Evolutionary conservation across 2,888 invertebrate species (phyloP), one percentile per base, ranked within the genome.

Genomic region (Sthenelais limicola): DNA sequence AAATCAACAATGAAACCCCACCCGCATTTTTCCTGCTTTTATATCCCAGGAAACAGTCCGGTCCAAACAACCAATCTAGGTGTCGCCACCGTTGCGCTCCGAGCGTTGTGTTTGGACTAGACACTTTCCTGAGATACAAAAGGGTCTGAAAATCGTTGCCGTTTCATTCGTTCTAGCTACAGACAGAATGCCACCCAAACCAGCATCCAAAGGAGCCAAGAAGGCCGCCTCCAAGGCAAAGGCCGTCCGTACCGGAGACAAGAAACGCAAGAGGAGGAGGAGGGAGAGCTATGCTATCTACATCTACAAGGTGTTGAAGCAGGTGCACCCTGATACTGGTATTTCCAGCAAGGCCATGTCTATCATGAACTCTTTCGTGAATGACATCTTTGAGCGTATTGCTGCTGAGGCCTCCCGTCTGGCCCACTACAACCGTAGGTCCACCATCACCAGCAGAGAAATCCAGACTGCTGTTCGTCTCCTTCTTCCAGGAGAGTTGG

Each of bases 401-500:
- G 84, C 84, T 33, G 77, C 81, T 21, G 84, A 84, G 74, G 78
- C 84, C 28, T 79, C 79, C 43, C 74, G 81, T 24, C 79, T 85
- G 12, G 80, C 83, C n/a, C 76, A 83, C 75, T 75, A 83, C 77
- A 84, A 83, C 76, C 77, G 77, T 56, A 68, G 78, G 21, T 74
- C 78, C 32, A 82, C 81, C 73, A 77, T 78, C 73, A 91, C 91
- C 0, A 91, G 91, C 76, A 89, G 92, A 71, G 93, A 94, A 78
- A 90, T 94, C 15, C 92, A 93, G 81, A 91, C 92, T 0, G 92
- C 92, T 0, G 91, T 92, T 0, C 90, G 91, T 51, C 88, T 93
- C 0, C 81, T 93, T 0, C 86, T 93, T 3, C 93, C 93, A 0
- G 93, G 92, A 5, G 93, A 94, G 82, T 84, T 94, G 73, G 91